These are phyloP conservation scores for Drosophila sturtevanti DNA, from an alignment of 1,140 invertebrate genomes.

Conservation along the genomic window DNA sequence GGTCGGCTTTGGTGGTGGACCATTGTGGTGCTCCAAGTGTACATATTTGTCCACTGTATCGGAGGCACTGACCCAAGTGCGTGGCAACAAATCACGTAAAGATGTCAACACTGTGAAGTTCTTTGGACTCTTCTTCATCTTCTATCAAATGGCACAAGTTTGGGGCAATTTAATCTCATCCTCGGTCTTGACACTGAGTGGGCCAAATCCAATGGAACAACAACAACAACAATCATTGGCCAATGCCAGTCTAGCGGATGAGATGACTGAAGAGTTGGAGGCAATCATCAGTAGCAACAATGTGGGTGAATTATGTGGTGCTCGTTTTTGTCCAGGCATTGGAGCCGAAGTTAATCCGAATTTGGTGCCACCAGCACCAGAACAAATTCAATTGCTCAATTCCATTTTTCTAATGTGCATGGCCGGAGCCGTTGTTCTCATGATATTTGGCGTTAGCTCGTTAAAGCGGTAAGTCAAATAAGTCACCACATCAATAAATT, in stretches of 20 bases:
- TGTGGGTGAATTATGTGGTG: constrained; percentile 87
- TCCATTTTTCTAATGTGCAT: constrained; percentile 93
- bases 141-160: constrained; percentile 96
- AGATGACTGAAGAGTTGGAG: constrained; percentile 34
- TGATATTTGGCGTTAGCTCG: constrained; percentile 92
- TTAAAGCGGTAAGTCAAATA: constrained; percentile 86
- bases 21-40: constrained; percentile 97
- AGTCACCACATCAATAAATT: not conserved
- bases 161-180: constrained; percentile 97
- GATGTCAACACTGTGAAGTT: constrained; percentile 96
- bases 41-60: constrained; percentile 96
- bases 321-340: constrained; percentile 88
- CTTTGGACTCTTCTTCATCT: constrained; percentile 98
- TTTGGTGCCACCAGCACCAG: constrained; percentile 86
- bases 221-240: constrained; percentile 13
- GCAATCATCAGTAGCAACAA: constrained; percentile 34
- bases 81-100: constrained; percentile 65
- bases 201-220: too few relatives aligned
- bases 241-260: constrained; percentile 32
- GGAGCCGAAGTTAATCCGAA: constrained; percentile 85
- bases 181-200: constrained; percentile 80
- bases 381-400: constrained; percentile 90
- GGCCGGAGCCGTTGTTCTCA: constrained; percentile 88
- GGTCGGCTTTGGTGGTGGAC: constrained; percentile 93
- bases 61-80: constrained; percentile 91